Evolutionary conservation across 2,888 invertebrate genomes (phyloP), one percentile per base, ranked within the genome.

Genomic region (Agonopterix heracliana): DNA sequence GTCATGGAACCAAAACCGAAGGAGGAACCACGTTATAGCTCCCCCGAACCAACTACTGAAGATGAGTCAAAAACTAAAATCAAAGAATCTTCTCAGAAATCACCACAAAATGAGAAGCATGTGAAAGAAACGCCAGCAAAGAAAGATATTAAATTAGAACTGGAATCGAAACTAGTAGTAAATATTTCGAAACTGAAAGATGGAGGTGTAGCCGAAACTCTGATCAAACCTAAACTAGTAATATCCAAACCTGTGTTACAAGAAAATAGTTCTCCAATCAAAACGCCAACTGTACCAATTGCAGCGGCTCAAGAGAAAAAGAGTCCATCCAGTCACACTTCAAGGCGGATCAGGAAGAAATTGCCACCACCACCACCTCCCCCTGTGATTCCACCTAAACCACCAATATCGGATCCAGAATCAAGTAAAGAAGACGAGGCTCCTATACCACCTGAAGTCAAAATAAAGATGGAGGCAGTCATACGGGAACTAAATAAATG

Each of bases 381-480:
- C 10, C 80, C 78, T 3, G 53, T 60, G 3, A 66, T 64, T 46
- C 53, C 56, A 3, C 57, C 60, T 47, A 63, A 66, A 47, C 45
- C 59, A 38, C 9, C 34, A 34, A 43, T 26, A 10, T 7, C 14
- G n/a, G 5, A 55, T 42, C 48, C 46, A 41, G 51, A 50, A 44
- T 35, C 42, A 12, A 38, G 47, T 2, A 44, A 63, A 58, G 78
- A 81, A 48, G 78, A 80, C 9, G 65, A 69, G 40, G 74, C 71
- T 55, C 78, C 84, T 46, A 83, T 91, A 50, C 85, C 88, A 41
- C 85, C 84, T 44, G 88, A 90, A 64, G 86, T 91, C 0, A 91
- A 91, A 68, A 80, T 87, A 45, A 91, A 90, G 65, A 91, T 91
- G 91, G 89, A 90, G 61, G 91, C 91, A 9, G 91, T 92, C 17